Percentiles rank a stretch among this genome's conserved stretches.
Conservation (phyloP, 2,888 invertebrate species). For the Chymomyza procnemis region DNA sequence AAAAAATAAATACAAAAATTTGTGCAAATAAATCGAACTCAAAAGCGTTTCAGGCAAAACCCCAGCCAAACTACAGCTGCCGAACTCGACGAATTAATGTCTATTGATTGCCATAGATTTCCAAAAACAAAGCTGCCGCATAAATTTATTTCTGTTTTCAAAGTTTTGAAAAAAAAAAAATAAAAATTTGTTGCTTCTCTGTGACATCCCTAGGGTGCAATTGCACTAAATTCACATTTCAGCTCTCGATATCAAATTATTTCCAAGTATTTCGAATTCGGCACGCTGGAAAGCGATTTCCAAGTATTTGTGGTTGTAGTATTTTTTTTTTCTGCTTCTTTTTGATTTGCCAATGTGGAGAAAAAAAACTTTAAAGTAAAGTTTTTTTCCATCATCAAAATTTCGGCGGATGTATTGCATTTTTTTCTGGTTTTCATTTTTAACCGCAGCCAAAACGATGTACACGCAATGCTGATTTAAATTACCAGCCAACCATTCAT, state of each 20-base stretch:
- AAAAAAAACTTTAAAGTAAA: not conserved
- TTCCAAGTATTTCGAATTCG: not conserved
- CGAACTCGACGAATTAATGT: no score
- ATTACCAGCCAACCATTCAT: conserved; percentile 15
- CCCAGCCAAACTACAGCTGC: no score
- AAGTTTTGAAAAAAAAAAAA: not conserved
- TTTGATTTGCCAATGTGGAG: not conserved
- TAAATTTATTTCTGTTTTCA: not conserved
- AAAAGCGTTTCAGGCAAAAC: no score
- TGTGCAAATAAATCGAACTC: no score
- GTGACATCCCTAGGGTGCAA: not conserved
- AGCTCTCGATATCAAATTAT: no score
- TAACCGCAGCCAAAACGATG: not conserved
- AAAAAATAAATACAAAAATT: no score
- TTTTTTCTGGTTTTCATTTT: not conserved
- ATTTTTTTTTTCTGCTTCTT: not conserved
- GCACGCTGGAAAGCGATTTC: not conserved
- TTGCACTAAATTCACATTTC: not conserved
- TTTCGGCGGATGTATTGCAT: no score
- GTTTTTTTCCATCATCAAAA: not conserved
- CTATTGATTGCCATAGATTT: no score
- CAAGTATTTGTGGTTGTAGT: not conserved
- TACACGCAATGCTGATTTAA: conserved; percentile 33
- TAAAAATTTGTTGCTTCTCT: not conserved
- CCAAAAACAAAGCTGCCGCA: no score